Evolutionary conservation across 2,888 invertebrate genomes (phyloP), one percentile per base, ranked within the genome.

Genomic region (Protophormia terraenovae): DNA sequence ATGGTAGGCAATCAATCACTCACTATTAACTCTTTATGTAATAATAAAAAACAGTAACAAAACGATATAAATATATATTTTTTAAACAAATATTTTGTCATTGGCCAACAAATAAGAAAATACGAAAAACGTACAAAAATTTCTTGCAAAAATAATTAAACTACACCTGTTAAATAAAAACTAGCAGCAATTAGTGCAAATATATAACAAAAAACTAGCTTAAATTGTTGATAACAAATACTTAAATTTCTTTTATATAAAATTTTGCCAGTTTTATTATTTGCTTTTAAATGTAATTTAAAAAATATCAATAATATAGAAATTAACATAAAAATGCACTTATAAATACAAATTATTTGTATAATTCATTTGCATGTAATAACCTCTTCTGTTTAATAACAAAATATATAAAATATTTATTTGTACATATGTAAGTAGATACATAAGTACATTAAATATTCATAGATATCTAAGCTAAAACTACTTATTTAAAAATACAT

Each of bases 131-230:
- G 10, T 5, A 22, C 32, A 47, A 27, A 27, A 22, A 14, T 55
- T 41, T 55, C 22, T 19, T 29, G 29, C 50, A 27, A 45, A 50
- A 50, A 50, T 8, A 45, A 45, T 5, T n/a, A 50, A 50, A 6
- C n/a, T n/a, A n/a, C n/a, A n/a, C n/a, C n/a, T n/a, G n/a, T n/a
- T 50, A 35, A 19, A 35, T 45, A 66, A 41, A 12, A 19, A 27
- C n/a, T 47, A 45, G 19, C 41, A 71, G 38, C 64, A 82, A 82
- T 76, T 76, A 76, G 71, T 55, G 69, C 76, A 62, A 76, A 80
- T 55, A 80, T 45, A 55, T 55, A n/a, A 12, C 6, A 53, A 14
- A 10, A 10, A 53, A 8, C 47, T 50, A n/a, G n/a, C n/a, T 62
- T 60, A 4, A 55, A 1, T 55, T 41, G 14, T 32, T 72, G 22